Conservation (phyloP, 1,140 invertebrate genomes). For the Hyphantria cunea region DNA sequence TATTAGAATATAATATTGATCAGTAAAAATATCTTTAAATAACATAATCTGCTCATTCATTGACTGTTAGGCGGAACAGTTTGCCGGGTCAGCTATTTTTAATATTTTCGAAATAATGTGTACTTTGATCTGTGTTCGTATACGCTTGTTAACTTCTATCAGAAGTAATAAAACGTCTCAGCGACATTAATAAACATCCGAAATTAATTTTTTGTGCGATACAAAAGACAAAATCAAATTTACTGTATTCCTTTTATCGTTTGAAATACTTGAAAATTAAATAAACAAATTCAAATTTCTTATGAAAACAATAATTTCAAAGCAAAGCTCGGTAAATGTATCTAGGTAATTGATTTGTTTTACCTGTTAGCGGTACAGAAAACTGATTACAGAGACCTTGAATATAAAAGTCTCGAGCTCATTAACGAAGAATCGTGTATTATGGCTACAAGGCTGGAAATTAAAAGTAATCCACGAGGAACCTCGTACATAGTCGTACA, state of each 20-base stretch:
- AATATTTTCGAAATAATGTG: background rate
- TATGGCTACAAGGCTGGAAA: constrained; percentile 23
- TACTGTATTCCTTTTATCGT: constrained; percentile 19
- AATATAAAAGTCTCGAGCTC: constrained; percentile 36
- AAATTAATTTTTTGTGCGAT: constrained; percentile 30
- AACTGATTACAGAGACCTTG: constrained; percentile 34
- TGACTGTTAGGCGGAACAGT: too few species aligned
- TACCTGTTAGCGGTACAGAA: constrained; percentile 17
- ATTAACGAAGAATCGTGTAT: constrained; percentile 29
- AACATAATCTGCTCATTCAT: too few species aligned
- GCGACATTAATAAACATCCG: constrained; percentile 12
- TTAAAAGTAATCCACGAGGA: constrained; percentile 19
- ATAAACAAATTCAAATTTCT: constrained; percentile 30
- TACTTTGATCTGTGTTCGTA: background rate
- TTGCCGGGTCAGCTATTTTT: too few species aligned
- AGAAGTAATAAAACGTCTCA: constrained; percentile 19
- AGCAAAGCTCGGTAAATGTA: constrained; percentile 26
- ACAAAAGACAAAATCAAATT: constrained; percentile 26
- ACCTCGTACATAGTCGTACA: background rate
- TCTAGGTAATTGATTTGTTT: constrained; percentile 19
- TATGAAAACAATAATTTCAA: constrained; percentile 16
- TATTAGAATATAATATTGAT: too few species aligned
- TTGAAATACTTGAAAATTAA: constrained; percentile 25
- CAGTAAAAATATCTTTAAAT: too few species aligned
- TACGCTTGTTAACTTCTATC: constrained; percentile 15